Evolutionary conservation across 2,797 vertebrate genomes (phyloP).

Genomic region (Myotis planiceps): DNA sequence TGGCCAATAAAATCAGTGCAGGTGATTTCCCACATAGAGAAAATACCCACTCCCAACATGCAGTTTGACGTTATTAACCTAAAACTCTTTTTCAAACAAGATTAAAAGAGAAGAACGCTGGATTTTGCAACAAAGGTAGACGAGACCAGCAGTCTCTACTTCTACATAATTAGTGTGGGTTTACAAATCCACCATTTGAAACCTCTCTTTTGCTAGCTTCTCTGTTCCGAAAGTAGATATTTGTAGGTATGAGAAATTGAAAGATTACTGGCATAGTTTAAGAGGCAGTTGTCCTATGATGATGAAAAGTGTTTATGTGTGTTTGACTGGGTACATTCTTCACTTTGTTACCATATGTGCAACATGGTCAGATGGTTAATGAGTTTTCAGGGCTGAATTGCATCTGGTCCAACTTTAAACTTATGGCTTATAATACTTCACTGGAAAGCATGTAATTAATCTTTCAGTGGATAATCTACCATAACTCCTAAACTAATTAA

Average conservation of each 20-base stretch:
- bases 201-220: background rate
- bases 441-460: constrained; percentile 78
- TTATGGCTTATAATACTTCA: constrained; percentile 79
- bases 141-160: background rate
- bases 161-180: background rate
- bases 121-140: background rate
- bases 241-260: constrained; percentile 50
- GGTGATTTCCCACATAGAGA: background rate
- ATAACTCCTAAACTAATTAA: constrained; percentile 80
- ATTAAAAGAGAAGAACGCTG: background rate
- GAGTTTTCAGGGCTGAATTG: constrained; percentile 78
- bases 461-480: constrained; percentile 78
- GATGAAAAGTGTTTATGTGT: constrained; percentile 79
- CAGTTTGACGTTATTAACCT: background rate
- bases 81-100: background rate
- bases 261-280: constrained; percentile 60
- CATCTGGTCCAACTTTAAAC: constrained; percentile 82
- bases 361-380: constrained; percentile 82
- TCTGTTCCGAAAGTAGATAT: constrained; percentile 15
- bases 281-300: constrained; percentile 64
- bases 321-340: constrained; percentile 80
- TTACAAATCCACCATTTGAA: constrained; percentile 11
- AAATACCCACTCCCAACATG: background rate
- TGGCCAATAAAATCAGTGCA: background rate
- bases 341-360: constrained; percentile 81